Base-by-base conservation (phyloP, 2,888 invertebrate species). In the Cosmia trapezina region DNA sequence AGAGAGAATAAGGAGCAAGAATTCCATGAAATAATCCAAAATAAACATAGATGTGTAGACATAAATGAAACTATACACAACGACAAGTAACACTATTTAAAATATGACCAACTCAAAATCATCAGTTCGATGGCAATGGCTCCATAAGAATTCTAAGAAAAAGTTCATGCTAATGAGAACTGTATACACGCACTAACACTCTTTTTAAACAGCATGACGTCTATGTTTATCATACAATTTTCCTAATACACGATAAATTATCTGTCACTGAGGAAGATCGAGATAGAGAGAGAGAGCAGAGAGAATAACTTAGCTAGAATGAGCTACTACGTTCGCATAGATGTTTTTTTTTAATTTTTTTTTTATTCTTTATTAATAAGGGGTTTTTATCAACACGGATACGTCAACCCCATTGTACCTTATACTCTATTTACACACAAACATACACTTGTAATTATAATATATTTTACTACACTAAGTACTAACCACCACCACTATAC, bases 131-230 rank as follows among this genome's bases (percentile, higher is more conserved):
- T 70, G 62, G 62, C 73, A 64, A 28, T 28, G 28, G 28, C 28
- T 28, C 65, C 65, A 56, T 69, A 66, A 49, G 28, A 66, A 54
- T 76, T 78, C 73, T 69, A 65, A 84, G 83, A 76, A 84, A 75
- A 74, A 70, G 47, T 61, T 7, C 56, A 62, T 74, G 63, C 49
- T 81, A 84, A 83, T 73, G 60, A 63, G 41, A 37, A 70, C 28
- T 49, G 68, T 59, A 64, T 68, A 81, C 75, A 85, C 70, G 62
- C 70, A 70, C 61, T 47, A 59, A 70, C 60, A 56, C 51, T 14
- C 14, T n/a, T n/a, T n/a, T n/a, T n/a, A 73, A 56, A 73, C 64
- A 74, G 45, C 56, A 71, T 54, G 57, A 41, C 51, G 61, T 59
- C 17, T 45, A 47, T 66, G 60, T 84, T 63, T 71, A 68, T 45